These are phyloP conservation scores for Tenebrosternarchus preto DNA, from an alignment of 2,113 vertebrate species.

Conservation along the genomic window DNA sequence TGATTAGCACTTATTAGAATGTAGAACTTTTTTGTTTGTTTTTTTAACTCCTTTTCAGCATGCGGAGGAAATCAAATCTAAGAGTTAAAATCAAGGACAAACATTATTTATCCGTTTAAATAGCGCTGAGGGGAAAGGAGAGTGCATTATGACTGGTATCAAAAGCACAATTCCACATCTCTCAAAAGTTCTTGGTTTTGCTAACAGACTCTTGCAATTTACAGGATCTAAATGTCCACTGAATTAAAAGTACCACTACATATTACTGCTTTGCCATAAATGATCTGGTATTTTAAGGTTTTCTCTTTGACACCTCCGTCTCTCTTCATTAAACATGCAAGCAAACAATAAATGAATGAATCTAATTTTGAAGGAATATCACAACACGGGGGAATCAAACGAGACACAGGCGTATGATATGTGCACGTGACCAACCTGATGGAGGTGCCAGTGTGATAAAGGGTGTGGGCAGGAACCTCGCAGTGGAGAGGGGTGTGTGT, in stretches of 20 bases:
- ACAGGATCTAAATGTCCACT: constrained; percentile 33
- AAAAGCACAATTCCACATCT: constrained; percentile 39
- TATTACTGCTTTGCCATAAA: constrained; percentile 13
- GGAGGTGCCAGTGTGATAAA: constrained; percentile 59
- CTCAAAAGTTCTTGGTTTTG: constrained; percentile 1
- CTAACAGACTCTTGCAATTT: constrained; percentile 33
- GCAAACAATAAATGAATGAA: neutral
- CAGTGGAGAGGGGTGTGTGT: neutral
- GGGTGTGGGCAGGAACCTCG: constrained; percentile 11
- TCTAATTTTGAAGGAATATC: neutral
- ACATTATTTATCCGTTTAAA: constrained; percentile 58
- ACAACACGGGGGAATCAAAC: neutral
- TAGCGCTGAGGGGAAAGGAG: constrained; percentile 41
- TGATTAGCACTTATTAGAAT: constrained; percentile 67
- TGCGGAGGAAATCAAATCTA: constrained; percentile 55
- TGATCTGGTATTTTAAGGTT: neutral
- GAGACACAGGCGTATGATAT: neutral
- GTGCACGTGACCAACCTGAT: neutral
- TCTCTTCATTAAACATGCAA: neutral
- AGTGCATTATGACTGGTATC: constrained; percentile 47
- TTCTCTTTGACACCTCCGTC: constrained; percentile 29
- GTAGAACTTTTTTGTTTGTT: constrained; percentile 51
- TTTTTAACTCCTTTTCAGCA: constrained; percentile 9
- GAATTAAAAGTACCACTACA: constrained; percentile 22
- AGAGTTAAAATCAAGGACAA: constrained; percentile 61